Conservation (phyloP, 37 sponge, comb jelly and placozoan species). For the Amphimedon queenslandica region DNA sequence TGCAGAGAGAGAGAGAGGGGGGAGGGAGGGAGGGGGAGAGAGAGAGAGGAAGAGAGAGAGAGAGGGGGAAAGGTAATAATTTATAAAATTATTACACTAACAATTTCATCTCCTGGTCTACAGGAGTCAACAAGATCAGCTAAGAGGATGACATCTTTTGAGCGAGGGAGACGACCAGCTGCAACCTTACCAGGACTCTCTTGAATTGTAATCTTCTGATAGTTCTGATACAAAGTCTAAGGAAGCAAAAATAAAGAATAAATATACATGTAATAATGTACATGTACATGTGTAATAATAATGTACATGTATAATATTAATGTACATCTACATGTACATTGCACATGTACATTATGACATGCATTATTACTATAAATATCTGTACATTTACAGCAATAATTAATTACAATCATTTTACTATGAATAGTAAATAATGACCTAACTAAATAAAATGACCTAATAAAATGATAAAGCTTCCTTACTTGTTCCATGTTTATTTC, state of each 20-base stretch:
- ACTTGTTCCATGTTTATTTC: constrained; percentile 99
- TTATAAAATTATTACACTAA: constrained; percentile 21
- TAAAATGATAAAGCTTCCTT: no score
- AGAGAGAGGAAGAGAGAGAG: no score
- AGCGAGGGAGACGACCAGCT: constrained; percentile 95
- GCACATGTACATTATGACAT: no score
- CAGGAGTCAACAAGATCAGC: constrained; percentile 97
- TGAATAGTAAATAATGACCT: no score
- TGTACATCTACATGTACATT: neutral
- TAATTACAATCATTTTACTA: no score
- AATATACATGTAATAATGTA: neutral
- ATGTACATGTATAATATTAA: neutral
- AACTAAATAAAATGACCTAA: no score
- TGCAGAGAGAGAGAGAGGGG: neutral
- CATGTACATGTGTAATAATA: neutral
- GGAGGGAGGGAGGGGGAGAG: no score
- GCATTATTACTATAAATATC: no score
- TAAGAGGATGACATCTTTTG: constrained; percentile 93
- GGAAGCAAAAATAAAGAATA: neutral
- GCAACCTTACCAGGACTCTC: constrained; percentile 98
- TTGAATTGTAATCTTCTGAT: constrained; percentile 96
- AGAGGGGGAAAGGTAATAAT: neutral
- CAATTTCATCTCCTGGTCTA: constrained; percentile 97
- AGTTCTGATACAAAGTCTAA: constrained; percentile 96
- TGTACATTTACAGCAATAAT: no score